Percentiles rank a stretch among this genome's conserved stretches.
Evolutionary conservation across 1,140 invertebrate species (phyloP).

Genomic region (Anastrepha ludens): DNA sequence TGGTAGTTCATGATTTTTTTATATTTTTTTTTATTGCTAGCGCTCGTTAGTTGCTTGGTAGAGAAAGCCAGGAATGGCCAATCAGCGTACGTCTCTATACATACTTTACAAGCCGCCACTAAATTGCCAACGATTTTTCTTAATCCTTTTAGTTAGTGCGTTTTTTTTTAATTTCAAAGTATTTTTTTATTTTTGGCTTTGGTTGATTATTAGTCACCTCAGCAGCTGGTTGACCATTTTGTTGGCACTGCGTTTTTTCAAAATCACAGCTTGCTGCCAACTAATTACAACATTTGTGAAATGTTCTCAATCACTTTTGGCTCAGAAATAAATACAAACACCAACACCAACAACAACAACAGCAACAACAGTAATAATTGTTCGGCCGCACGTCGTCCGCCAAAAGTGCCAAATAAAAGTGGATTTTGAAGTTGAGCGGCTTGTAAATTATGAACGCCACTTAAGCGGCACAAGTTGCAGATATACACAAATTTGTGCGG

Average conservation of each 20-base stretch:
- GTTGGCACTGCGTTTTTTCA: slow-evolving; percentile 11
- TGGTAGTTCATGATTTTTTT: slow-evolving; percentile 19
- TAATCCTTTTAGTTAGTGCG: not conserved
- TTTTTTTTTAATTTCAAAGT: not conserved
- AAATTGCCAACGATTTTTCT: slow-evolving; percentile 40
- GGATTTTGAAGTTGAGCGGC: slow-evolving; percentile 45
- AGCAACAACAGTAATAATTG: not conserved
- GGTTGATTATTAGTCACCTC: slow-evolving; percentile 19
- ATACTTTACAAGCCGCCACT: slow-evolving; percentile 4
- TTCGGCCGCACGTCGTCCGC: slow-evolving; percentile 21
- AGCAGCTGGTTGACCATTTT: slow-evolving; percentile 21
- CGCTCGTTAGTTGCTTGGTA: not conserved
- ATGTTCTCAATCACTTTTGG: slow-evolving; percentile 49
- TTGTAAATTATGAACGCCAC: slow-evolving; percentile 50
- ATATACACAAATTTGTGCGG: not conserved
- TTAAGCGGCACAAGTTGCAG: slow-evolving; percentile 34
- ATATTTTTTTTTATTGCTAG: slow-evolving; percentile 16
- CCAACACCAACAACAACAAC: not conserved
- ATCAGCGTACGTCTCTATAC: not conserved
- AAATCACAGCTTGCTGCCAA: slow-evolving; percentile 52
- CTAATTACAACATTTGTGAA: slow-evolving; percentile 53
- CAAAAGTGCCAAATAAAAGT: slow-evolving; percentile 49
- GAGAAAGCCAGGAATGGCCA: slow-evolving; percentile 21
- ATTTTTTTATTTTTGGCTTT: not conserved
- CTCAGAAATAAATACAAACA: not conserved